Evolutionary conservation across 2,113 vertebrate species (phyloP).

Genomic region (Vireo altiloquus): DNA sequence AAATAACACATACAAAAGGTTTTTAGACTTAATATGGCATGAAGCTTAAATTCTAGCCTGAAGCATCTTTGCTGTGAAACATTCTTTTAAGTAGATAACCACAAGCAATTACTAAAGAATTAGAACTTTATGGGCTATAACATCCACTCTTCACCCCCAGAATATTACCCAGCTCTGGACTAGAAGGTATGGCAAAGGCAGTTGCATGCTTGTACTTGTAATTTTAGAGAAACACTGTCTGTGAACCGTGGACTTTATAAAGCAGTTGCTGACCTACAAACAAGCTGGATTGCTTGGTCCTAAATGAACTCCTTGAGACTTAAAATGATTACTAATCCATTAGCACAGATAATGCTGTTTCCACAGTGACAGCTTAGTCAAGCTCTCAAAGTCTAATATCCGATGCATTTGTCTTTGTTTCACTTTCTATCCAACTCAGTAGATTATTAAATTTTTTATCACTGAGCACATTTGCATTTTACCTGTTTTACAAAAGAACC

Average conservation of each 20-base stretch:
- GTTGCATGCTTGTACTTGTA: background rate
- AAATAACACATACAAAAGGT: constrained; percentile 49
- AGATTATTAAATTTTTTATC: background rate
- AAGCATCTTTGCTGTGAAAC: constrained; percentile 56
- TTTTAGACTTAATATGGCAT: background rate
- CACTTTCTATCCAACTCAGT: background rate
- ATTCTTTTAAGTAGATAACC: constrained; percentile 3
- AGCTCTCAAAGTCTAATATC: background rate
- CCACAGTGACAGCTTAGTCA: background rate
- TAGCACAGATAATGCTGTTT: background rate
- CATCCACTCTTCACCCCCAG: background rate
- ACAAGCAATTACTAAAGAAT: background rate
- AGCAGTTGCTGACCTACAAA: background rate
- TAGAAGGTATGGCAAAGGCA: background rate
- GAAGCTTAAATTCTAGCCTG: constrained; percentile 4
- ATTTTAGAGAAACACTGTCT: background rate
- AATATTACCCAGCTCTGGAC: background rate
- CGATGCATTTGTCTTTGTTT: background rate
- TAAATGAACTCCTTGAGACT: background rate
- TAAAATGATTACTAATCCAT: background rate
- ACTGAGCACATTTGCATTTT: background rate
- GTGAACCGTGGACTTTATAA: background rate
- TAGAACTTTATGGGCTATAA: background rate
- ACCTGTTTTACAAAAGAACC: background rate
- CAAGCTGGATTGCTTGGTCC: background rate